These are phyloP conservation scores for Palythoa caribaeorum DNA, from an alignment of 92 coral and sea anemone genomes.

Conservation along the genomic window DNA sequence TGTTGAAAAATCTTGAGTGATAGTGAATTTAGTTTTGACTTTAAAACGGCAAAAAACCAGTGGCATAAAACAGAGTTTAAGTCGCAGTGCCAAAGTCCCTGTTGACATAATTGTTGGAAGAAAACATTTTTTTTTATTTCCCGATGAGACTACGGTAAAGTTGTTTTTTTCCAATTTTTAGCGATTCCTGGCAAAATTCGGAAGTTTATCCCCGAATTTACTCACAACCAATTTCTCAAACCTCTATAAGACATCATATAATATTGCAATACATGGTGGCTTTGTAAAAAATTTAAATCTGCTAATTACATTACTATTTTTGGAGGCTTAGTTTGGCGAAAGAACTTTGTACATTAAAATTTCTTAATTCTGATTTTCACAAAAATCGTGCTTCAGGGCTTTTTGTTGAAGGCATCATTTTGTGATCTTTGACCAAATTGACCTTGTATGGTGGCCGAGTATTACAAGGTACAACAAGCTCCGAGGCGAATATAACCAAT, in stretches of 20 bases:
- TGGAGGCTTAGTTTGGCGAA: constrained; percentile 1
- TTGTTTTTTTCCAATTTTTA: not conserved
- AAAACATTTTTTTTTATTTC: not conserved
- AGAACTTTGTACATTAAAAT: not conserved
- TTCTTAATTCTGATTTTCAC: not conserved
- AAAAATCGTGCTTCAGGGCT: constrained; percentile 17
- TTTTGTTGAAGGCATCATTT: not conserved
- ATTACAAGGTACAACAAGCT: constrained; percentile 25
- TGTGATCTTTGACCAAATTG: constrained; percentile 42
- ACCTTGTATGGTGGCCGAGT: constrained; percentile 50
- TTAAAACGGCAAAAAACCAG: too few relatives aligned
- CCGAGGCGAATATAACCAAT: not conserved
- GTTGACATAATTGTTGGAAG: not conserved
- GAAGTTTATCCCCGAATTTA: constrained; percentile 19
- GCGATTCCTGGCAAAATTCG: not conserved
- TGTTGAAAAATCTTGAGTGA: too few relatives aligned
- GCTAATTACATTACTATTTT: constrained; percentile 32
- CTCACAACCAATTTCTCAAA: constrained; percentile 3
- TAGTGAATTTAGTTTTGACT: too few relatives aligned
- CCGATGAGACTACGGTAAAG: not conserved
- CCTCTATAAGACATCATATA: constrained; percentile 74
- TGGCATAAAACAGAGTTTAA: too few relatives aligned
- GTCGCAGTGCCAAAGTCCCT: not conserved
- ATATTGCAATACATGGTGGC: constrained; percentile 69
- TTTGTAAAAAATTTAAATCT: constrained; percentile 36